Evolutionary conservation across 1,140 invertebrate genomes (phyloP), one percentile per base, ranked within the genome.

Genomic region (Papilio helenus): DNA sequence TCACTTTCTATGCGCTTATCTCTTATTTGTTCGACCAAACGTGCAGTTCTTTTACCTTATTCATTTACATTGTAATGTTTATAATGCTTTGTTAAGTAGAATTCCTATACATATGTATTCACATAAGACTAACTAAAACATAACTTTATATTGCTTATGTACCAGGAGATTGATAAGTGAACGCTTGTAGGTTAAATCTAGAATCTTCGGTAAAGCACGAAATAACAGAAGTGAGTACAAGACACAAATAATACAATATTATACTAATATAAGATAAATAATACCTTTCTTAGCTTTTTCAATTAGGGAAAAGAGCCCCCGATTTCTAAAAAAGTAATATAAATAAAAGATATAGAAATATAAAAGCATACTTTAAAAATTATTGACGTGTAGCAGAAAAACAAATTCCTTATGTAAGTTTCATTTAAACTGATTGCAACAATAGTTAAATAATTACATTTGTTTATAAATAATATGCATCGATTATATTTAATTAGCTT

Each of bases 1-100:
- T 92, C 90, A 92, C 90, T 92, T 92, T 88, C 83, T 83, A 82
- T 73, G 51, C 72, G 81, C 81, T 92, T 93, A 93, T 93, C 92
- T 81, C 80, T 87, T 90, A 82, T 90, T 89, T 87, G 87, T 85
- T 83, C 86, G 87, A 90, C 87, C 85, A 89, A 87, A 72, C 83
- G 84, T 83, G 89, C 82, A 90, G 87, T 91, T 92, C 89, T 89
- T 91, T 90, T 91, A 90, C 91, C 90, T 39, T 88, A 88, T 72
- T 79, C 51, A 74, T 58, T 73, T 49, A 81, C 46, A 61, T 23
- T 78, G n/a, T 76, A 39, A 16, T 61, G 14, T 68, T 29, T 46
- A 39, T 39, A 55, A 77, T 46, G 44, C 72, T 74, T 26, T 80
- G 26, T 65, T 65, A 71, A 76, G 4, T 44, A 58, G 26, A 29